These are phyloP conservation scores for Muschampia plurimacula DNA, from an alignment of 2,888 invertebrate genomes.

Conservation along the genomic window DNA sequence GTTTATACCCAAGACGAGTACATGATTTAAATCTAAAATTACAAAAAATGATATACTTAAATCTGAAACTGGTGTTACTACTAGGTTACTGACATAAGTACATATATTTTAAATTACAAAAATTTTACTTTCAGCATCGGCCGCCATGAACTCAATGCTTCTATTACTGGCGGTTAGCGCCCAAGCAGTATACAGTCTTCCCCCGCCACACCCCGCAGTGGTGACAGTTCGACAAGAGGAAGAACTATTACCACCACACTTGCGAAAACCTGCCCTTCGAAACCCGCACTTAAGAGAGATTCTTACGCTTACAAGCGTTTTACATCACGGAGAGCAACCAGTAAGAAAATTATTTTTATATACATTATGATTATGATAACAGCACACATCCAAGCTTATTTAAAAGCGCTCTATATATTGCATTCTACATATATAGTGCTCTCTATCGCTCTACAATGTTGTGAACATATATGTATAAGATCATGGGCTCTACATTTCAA, in stretches of 20 bases:
- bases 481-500: too few relatives aligned
- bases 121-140: conserved; percentile 39
- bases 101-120: neutral
- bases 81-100: neutral
- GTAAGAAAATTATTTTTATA: conserved; percentile 59
- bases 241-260: conserved; percentile 81
- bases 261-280: conserved; percentile 86
- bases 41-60: neutral
- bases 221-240: conserved; percentile 85
- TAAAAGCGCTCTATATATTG: too few relatives aligned
- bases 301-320: conserved; percentile 84
- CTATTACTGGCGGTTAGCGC: conserved; percentile 57
- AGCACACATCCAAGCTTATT: neutral
- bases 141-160: conserved; percentile 57
- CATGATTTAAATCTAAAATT: too few relatives aligned
- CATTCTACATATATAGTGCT: too few relatives aligned
- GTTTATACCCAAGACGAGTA: too few relatives aligned
- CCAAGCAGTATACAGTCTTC: conserved; percentile 58
- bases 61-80: neutral
- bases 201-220: conserved; percentile 86
- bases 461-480: too few relatives aligned
- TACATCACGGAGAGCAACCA: conserved; percentile 87
- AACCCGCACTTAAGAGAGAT: conserved; percentile 84
- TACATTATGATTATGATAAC: neutral
- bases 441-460: too few relatives aligned